Evolutionary conservation across 53 echinoderm and acorn worm genomes (phyloP).

Genomic region (Hippasteria phrygiana): DNA sequence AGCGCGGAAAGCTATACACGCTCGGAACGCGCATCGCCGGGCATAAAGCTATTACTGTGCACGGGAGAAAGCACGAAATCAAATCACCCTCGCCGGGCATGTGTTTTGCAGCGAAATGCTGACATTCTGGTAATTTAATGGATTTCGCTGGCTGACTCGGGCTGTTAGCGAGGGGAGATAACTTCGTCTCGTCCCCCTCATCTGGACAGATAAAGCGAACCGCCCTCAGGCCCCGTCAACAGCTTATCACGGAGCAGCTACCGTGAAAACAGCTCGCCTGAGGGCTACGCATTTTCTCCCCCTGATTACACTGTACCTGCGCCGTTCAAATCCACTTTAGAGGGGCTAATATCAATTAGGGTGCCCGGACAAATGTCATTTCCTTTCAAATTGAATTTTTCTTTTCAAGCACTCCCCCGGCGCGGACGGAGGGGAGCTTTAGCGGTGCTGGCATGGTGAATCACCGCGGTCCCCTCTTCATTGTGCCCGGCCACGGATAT

Average conservation of each 20-base stretch:
- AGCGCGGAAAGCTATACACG: not conserved
- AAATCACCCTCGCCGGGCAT: conserved; percentile 37
- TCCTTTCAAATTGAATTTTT: conserved; percentile 66
- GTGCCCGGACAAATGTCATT: conserved; percentile 69
- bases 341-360: conserved; percentile 68
- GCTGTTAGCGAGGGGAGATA: conserved; percentile 40
- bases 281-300: conserved; percentile 38
- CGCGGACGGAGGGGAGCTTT: conserved; percentile 48
- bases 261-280: conserved; percentile 47
- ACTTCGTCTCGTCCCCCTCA: conserved; percentile 37
- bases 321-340: conserved; percentile 65
- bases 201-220: conserved; percentile 25
- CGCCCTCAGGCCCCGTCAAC: conserved; percentile 31
- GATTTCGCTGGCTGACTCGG: conserved; percentile 40
- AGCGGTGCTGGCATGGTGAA: conserved; percentile 52
- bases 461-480: conserved; percentile 47
- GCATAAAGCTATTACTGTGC: conserved; percentile 1
- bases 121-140: conserved; percentile 58
- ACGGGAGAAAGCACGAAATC: conserved; percentile 3
- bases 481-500: conserved; percentile 66
- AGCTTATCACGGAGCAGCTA: conserved; percentile 56
- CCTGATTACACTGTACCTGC: conserved; percentile 57
- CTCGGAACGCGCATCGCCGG: not conserved
- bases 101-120: conserved; percentile 33
- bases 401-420: conserved; percentile 68